Conservation (phyloP, 1,140 invertebrate species). For the Sinonovacula constricta region DNA sequence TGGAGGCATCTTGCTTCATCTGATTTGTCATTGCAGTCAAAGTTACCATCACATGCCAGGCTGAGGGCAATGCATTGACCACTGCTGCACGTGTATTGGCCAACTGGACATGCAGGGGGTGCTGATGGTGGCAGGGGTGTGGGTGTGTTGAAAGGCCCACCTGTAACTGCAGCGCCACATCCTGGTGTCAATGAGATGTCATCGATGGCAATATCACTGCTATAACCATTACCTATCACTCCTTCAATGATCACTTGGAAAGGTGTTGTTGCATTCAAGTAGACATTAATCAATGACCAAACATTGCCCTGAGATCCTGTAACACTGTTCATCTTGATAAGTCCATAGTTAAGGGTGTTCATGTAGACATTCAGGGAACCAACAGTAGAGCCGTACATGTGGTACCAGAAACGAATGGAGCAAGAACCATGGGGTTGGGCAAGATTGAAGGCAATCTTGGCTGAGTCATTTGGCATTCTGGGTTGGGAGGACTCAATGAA, state of each 20-base stretch:
- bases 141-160: conserved; percentile 21
- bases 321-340: conserved; percentile 45
- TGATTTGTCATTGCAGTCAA: conserved; percentile 76
- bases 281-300: conserved; percentile 63
- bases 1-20: conserved; percentile 69
- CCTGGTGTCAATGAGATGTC: conserved; percentile 81
- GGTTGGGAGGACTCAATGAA: conserved; percentile 72
- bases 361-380: conserved; percentile 67
- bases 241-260: conserved; percentile 80
- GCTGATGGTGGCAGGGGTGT: conserved; percentile 49
- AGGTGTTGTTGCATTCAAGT: conserved; percentile 47
- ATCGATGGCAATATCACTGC: conserved; percentile 87
- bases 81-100: conserved; percentile 67
- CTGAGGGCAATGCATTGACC: conserved; percentile 62
- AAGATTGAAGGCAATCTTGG: conserved; percentile 54
- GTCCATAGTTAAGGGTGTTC: conserved; percentile 47
- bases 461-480: conserved; percentile 64
- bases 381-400: conserved; percentile 85
- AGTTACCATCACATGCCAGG: conserved; percentile 85
- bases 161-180: conserved; percentile 58
- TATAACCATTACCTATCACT: conserved; percentile 83
- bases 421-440: conserved; percentile 54
- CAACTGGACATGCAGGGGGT: conserved; percentile 56
- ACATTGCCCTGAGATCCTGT: conserved; percentile 62
- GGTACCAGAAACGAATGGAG: conserved; percentile 83